Evolutionary conservation across 2,113 vertebrate species (phyloP), one percentile per base, ranked within the genome.

Genomic region (Phrynocephalus versicolor): DNA sequence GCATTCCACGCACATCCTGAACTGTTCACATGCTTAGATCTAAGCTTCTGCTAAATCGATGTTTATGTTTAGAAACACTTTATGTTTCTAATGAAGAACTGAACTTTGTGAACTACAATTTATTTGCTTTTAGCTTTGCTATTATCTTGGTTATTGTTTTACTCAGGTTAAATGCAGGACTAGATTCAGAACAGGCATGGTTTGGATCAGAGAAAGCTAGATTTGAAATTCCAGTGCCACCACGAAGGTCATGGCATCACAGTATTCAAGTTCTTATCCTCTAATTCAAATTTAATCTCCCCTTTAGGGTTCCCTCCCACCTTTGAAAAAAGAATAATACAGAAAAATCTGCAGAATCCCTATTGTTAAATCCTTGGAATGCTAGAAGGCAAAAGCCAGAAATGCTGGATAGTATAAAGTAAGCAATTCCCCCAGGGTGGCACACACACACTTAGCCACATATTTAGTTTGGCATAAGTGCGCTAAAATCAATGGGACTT

Each of bases 91-190:
- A 27, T 19, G 16, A 75, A n/a, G 51, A 55, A 69, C 70, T 87
- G 37, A 82, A 41, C 75, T 65, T 72, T 88, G 78, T 35, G 65
- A 45, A 55, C 55, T 4, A 23, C 79, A 67, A 55, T 65, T 84
- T 45, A 78, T 85, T 70, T 81, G 85, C 81, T 57, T 0, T 37
- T 69, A 70, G 84, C 35, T 79, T 65, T 0, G 27, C 27, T 62
- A 62, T 62, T 62, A 19, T 62, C 21, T 62, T 62, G 60, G 16
- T 72, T 58, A 30, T 35, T 39, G 57, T 27, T 67, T 3, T n/a
- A n/a, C n/a, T n/a, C n/a, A n/a, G 2, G 1, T 73, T 62, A 39
- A 15, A 73, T 72, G 30, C 3, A 41, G 14, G 30, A 16, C 12
- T 3, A 35, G 58, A 27, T 51, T 35, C 15, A 72, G 35, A 27